Percentiles rank a stretch among this genome's conserved stretches.
Conservation (phyloP, 2,113 vertebrate genomes). For the Girardinichthys multiradiatus region DNA sequence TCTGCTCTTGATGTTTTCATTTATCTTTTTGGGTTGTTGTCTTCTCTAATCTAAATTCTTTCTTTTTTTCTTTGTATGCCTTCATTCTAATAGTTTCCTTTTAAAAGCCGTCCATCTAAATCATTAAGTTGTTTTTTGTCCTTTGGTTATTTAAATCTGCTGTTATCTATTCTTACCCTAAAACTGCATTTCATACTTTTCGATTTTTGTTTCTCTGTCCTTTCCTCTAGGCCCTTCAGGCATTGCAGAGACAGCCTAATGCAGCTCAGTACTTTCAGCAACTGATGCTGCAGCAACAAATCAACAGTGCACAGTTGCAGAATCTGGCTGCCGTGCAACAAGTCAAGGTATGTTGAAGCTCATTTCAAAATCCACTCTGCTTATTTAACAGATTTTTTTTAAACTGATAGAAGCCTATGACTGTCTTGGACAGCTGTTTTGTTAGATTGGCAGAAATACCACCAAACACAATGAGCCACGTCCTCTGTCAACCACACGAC, state of each 20-base stretch:
- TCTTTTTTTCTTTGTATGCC: background rate
- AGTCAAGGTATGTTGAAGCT: conserved; percentile 75
- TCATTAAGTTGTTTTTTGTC: background rate
- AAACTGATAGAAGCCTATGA: background rate
- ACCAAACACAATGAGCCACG: conserved; percentile 21
- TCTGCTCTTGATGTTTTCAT: conserved; percentile 2
- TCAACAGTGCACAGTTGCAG: conserved; percentile 93
- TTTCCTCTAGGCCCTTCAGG: conserved; percentile 89
- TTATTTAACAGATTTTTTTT: too few species aligned
- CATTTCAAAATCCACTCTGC: background rate
- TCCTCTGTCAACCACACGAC: conserved; percentile 1
- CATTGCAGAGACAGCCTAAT: conserved; percentile 94
- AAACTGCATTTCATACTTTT: background rate
- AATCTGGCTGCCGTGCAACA: conserved; percentile 96
- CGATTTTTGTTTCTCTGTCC: background rate
- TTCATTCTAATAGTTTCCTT: background rate
- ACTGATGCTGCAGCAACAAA: conserved; percentile 97
- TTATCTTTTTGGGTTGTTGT: background rate
- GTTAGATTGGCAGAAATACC: background rate
- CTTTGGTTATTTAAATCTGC: background rate
- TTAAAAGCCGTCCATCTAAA: background rate
- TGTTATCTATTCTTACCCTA: background rate
- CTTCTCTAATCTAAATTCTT: background rate
- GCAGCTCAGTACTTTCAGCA: conserved; percentile 98
- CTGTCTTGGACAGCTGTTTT: background rate